These are phyloP conservation scores for Promerops cafer DNA, from an alignment of 2,113 vertebrate genomes.

Conservation along the genomic window DNA sequence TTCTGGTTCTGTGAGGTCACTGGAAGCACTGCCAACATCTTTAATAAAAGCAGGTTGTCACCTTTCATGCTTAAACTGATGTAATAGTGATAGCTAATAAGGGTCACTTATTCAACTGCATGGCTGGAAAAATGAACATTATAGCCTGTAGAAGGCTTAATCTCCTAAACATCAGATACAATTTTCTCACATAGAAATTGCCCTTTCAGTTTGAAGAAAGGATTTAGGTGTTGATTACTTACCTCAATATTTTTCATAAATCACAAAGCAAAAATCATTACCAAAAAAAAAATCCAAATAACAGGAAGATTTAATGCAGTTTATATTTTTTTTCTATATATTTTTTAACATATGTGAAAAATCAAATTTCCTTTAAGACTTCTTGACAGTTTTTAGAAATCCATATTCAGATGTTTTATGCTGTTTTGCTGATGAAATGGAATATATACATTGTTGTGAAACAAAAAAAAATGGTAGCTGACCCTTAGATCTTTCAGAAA, in stretches of 20 bases:
- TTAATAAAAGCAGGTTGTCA: not conserved
- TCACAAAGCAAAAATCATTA: not conserved
- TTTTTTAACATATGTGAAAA: not conserved
- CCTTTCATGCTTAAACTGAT: not conserved
- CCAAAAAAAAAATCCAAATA: not conserved
- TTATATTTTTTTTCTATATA: not conserved
- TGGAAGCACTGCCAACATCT: not conserved
- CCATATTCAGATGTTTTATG: not conserved
- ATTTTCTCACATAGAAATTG: not conserved
- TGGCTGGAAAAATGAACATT: not conserved
- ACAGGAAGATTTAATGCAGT: not conserved
- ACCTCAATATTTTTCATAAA: not conserved
- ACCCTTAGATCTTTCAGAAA: not conserved
- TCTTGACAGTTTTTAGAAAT: not conserved
- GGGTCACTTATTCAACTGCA: not conserved
- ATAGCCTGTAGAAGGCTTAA: not conserved
- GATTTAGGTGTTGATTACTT: not conserved
- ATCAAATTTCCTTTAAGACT: not conserved
- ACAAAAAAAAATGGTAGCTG: not conserved
- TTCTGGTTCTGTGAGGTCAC: not conserved
- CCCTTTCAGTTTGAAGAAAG: not conserved
- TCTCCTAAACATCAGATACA: not conserved
- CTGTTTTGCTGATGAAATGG: not conserved
- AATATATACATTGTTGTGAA: not conserved
- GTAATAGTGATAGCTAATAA: not conserved